phyloP scores from a whole-genome alignment of 1,140 invertebrate species.

The Trachelipus rathkii region DNA sequence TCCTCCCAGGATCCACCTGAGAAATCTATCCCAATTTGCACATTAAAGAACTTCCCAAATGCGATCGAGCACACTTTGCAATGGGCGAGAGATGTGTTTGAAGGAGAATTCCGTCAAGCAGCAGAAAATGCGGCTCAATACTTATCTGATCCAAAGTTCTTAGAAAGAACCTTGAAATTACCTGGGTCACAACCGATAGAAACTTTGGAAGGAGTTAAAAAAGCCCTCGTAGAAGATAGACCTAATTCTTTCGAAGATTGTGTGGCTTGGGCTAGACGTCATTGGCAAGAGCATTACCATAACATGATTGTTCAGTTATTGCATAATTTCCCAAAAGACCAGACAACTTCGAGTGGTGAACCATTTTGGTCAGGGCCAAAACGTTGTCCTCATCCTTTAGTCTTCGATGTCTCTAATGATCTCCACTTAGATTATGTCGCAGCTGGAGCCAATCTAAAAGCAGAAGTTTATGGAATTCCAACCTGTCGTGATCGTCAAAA shows the following conservation, averaged over 20 bases:
- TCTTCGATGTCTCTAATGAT: conserved; percentile 62
- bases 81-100: conserved; percentile 96
- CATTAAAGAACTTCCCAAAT: conserved; percentile 98
- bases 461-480: conserved; percentile 81
- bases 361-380: conserved; percentile 99
- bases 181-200: conserved; percentile 88
- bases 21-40: conserved; percentile 97
- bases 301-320: conserved; percentile 95
- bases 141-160: conserved; percentile 62
- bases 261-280: conserved; percentile 81
- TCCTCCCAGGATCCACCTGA: conserved; percentile 98
- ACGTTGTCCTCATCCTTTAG: conserved; percentile 80
- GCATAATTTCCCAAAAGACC: conserved; percentile 94
- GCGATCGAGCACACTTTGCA: conserved; percentile 97
- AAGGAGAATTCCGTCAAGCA: conserved; percentile 85
- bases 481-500: conserved; percentile 63
- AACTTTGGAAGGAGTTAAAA: conserved; percentile 81
- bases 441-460: conserved; percentile 87
- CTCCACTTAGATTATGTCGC: conserved; percentile 89
- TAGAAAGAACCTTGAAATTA: conserved; percentile 78
- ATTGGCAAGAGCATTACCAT: conserved; percentile 88
- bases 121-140: conserved; percentile 89
- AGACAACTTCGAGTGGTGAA: conserved; percentile 82
- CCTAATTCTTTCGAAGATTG: conserved; percentile 81
- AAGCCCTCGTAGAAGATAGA: conserved; percentile 77